Percentiles rank a stretch among this genome's conserved stretches.
phyloP scores from a whole-genome alignment of 1,140 invertebrate genomes.

The Leguminivora glycinivorella region DNA sequence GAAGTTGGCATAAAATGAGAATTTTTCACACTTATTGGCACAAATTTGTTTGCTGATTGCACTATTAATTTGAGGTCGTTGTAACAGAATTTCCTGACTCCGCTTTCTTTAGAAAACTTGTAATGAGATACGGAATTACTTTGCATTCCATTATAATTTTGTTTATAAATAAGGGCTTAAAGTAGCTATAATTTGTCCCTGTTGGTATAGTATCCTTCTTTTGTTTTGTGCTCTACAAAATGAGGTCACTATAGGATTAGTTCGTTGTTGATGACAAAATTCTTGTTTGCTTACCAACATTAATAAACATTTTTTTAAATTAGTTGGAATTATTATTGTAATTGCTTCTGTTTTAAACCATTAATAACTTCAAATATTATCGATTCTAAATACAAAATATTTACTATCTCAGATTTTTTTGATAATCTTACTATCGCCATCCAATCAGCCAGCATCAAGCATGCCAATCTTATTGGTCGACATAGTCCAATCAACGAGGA shows the following conservation, averaged over 20 bases:
- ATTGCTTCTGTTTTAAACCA: no score
- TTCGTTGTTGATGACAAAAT: no score
- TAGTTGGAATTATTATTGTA: no score
- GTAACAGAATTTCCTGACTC: constrained; percentile 2
- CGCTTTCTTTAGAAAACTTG: constrained; percentile 6
- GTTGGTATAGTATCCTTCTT: constrained; percentile 12
- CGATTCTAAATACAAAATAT: background rate
- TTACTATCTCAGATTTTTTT: background rate
- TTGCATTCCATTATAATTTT: constrained; percentile 1
- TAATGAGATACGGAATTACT: constrained; percentile 4
- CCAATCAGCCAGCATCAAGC: constrained; percentile 39
- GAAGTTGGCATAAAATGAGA: no score
- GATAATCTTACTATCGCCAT: background rate
- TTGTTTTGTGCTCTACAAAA: background rate
- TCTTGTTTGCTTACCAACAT: no score
- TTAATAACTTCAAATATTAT: background rate
- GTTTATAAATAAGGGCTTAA: background rate
- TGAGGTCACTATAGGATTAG: no score
- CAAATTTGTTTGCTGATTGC: no score
- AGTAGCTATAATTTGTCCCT: constrained; percentile 2
- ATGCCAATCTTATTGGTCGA: constrained; percentile 70
- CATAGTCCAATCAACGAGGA: background rate
- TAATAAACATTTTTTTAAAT: no score
- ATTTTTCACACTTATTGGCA: no score
- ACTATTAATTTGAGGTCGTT: no score